phyloP scores from a whole-genome alignment of 2,888 invertebrate genomes.

The Oxycera nigricornis region DNA sequence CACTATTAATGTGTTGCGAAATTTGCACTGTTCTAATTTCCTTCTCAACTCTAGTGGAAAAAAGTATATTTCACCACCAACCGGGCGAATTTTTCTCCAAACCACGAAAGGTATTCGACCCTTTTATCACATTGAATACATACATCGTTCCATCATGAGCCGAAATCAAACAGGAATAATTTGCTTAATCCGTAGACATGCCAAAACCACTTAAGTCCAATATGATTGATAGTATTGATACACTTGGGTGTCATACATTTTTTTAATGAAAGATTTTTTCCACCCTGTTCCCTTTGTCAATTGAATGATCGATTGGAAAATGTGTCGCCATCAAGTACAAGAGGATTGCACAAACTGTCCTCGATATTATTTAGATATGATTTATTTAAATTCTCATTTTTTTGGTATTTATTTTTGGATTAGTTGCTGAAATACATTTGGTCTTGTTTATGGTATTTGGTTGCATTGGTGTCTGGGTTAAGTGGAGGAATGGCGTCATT shows the following conservation, averaged over 20 bases:
- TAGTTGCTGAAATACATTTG: too few species aligned
- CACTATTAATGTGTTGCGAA: too few species aligned
- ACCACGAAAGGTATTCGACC: too few species aligned
- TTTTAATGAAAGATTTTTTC: background rate
- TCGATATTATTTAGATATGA: too few species aligned
- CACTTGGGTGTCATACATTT: background rate
- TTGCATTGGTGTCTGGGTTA: background rate
- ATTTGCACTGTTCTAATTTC: too few species aligned
- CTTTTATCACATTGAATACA: too few species aligned
- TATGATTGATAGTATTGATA: slow-evolving; percentile 26
- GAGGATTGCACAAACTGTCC: too few species aligned
- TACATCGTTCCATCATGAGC: background rate
- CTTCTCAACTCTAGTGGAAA: too few species aligned
- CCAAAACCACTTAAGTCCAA: slow-evolving; percentile 12
- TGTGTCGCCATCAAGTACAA: background rate
- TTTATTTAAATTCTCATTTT: too few species aligned
- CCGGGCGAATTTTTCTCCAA: background rate
- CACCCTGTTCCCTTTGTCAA: background rate
- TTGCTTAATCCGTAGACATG: slow-evolving; percentile 32
- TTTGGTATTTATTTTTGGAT: too few species aligned
- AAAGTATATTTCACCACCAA: background rate
- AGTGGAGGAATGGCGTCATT: too few species aligned
- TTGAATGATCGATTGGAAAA: background rate
- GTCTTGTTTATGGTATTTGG: too few species aligned
- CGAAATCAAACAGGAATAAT: slow-evolving; percentile 27